A percentile compares a stretch with the other conserved stretches of the same genome.
Evolutionary conservation across 2,113 vertebrate genomes (phyloP).

Genomic region (Catharus minimus): DNA sequence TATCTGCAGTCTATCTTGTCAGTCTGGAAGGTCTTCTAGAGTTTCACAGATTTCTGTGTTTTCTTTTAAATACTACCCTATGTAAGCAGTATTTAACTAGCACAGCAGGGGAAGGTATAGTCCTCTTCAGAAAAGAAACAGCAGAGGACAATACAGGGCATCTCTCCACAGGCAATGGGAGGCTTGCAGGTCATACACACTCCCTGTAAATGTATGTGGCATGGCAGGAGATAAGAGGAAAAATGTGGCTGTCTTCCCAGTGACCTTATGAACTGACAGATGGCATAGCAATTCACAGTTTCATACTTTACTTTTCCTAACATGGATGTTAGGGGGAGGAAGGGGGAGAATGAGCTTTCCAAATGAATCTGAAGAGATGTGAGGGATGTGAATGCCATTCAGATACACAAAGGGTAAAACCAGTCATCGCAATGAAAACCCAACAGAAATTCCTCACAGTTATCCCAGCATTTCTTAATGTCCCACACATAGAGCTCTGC

Average conservation of each 20-base stretch:
- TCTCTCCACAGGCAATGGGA: neutral
- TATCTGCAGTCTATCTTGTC: neutral
- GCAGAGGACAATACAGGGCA: neutral
- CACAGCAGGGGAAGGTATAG: neutral
- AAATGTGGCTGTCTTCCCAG: constrained; percentile 35
- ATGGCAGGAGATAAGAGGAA: constrained; percentile 7
- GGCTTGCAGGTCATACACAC: neutral
- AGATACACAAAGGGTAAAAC: neutral
- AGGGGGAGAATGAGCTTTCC: neutral
- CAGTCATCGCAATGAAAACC: rapidly evolving
- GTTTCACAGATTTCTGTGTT: neutral
- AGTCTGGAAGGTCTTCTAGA: neutral
- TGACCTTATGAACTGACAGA: constrained; percentile 33
- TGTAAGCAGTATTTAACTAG: neutral
- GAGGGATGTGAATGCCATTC: neutral
- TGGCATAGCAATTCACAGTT: neutral
- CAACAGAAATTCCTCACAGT: neutral
- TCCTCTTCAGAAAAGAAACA: neutral
- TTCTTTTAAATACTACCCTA: neutral
- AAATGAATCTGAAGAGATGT: neutral
- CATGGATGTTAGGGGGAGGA: neutral
- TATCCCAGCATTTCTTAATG: neutral
- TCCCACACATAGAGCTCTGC: neutral
- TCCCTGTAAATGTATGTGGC: neutral
- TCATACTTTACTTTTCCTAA: constrained; percentile 1